phyloP scores from a whole-genome alignment of 2,888 invertebrate species.

The Nipponacmea schrenckii region DNA sequence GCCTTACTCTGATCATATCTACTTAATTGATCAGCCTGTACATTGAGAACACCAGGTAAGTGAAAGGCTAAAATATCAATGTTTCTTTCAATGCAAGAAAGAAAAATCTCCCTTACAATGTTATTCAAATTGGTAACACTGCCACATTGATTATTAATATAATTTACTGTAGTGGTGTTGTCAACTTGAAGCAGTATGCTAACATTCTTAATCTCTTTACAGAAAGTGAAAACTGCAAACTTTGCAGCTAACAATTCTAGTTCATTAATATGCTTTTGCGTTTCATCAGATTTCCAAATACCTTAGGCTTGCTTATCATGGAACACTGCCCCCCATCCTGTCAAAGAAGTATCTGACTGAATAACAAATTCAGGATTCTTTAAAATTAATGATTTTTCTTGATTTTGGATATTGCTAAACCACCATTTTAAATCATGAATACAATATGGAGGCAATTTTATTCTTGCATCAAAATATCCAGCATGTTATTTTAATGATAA shows the following conservation, averaged over 20 bases:
- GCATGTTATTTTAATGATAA: background rate
- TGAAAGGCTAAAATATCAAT: no score
- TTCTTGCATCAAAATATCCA: slow-evolving; percentile 10
- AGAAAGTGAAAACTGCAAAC: background rate
- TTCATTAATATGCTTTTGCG: slow-evolving; percentile 12
- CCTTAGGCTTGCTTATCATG: background rate
- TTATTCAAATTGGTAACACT: slow-evolving; percentile 9
- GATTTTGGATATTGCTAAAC: slow-evolving; percentile 1
- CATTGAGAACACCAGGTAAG: no score
- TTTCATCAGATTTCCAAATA: slow-evolving; percentile 3
- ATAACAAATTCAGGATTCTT: background rate
- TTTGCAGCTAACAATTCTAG: slow-evolving; percentile 9
- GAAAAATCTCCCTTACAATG: slow-evolving; percentile 6
- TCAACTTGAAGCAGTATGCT: background rate
- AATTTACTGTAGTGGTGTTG: slow-evolving; percentile 7
- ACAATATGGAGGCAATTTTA: background rate
- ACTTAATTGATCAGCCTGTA: no score
- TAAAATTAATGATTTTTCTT: background rate
- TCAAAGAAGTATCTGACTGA: slow-evolving; percentile 1
- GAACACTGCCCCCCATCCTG: slow-evolving; percentile 1
- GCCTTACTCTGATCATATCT: no score
- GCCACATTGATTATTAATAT: slow-evolving; percentile 6
- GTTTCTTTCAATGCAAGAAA: slow-evolving; percentile 14
- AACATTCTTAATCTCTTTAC: no score
- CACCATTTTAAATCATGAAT: slow-evolving; percentile 10